phyloP scores from a whole-genome alignment of 1,140 invertebrate species.

The Aphelinus certus region DNA sequence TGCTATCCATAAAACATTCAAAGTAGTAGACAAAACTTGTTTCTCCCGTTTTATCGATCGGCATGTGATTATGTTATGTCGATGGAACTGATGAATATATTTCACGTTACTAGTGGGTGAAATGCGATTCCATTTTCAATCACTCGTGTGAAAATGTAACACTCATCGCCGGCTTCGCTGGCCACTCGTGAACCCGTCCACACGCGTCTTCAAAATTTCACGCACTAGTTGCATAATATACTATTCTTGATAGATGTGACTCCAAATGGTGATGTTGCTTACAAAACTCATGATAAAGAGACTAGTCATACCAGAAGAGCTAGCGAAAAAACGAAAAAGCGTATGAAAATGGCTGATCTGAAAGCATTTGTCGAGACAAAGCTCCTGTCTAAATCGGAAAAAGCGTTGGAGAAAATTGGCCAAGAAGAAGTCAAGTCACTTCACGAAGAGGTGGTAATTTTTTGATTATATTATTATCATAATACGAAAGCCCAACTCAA shows the following conservation, averaged over 20 bases:
- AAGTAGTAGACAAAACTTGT: no score
- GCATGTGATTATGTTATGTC: no score
- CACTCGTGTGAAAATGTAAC: no score
- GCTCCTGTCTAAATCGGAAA: slow-evolving; percentile 89
- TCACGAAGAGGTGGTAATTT: slow-evolving; percentile 66
- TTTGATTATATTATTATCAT: background rate
- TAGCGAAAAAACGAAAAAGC: slow-evolving; percentile 83
- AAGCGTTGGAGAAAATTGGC: slow-evolving; percentile 88
- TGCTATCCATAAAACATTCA: no score
- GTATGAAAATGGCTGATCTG: slow-evolving; percentile 90
- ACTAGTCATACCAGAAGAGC: slow-evolving; percentile 72
- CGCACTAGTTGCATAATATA: no score
- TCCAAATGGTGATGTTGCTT: slow-evolving; percentile 32
- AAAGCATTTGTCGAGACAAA: slow-evolving; percentile 92
- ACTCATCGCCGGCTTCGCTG: no score
- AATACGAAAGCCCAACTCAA: background rate
- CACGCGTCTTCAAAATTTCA: no score
- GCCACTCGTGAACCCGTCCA: no score
- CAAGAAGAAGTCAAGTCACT: slow-evolving; percentile 75
- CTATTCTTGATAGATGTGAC: background rate
- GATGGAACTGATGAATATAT: no score
- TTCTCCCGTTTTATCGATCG: no score
- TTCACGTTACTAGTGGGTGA: no score
- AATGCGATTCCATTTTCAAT: no score
- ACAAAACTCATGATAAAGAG: slow-evolving; percentile 68